Evolutionary conservation across 2,113 vertebrate species (phyloP), one percentile per base, ranked within the genome.

Genomic region (Pardalotus punctatus): DNA sequence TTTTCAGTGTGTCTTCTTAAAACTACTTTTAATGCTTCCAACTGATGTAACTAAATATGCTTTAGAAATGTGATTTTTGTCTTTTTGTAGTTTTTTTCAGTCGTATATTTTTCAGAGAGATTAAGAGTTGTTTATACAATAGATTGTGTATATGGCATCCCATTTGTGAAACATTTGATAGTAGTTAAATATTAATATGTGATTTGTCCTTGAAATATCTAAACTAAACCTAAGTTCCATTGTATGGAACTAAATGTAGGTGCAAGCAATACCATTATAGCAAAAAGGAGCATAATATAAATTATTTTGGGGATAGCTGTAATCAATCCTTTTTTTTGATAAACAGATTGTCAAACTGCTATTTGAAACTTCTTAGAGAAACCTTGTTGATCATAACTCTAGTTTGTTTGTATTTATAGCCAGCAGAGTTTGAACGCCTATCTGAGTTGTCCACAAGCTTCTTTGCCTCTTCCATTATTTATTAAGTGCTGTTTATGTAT

Each of bases 331-430:
- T 72, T 76, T 78, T 65, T 70, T 92, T 51, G 11, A 69, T 65
- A 77, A 91, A 78, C 36, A 65, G 29, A n/a, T 45, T 77, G 60
- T 92, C 64, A 85, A 78, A 56, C 43, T 85, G 23, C 27, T 9
- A 43, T 77, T 82, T 88, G 58, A 96, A 90, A 80, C 48, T 77
- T 94, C 65, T 57, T 85, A 72, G 66, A 71, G 35, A 92, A 90
- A 77, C 23, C 5, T 58, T 88, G 92, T 88, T 93, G 67, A 92
- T 92, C 77, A 81, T 77, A 77, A 85, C 24, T 54, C 42, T 60
- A 76, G 48, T 86, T 88, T 91, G 13, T 14, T 86, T 45, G 58
- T 78, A 71, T 94, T 94, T 96, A 82, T 72, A 88, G 40, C 24
- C 47, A 90, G 8, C 31, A 86, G 60, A 88, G 10, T 24, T 86